Conservation (phyloP, 2,113 vertebrate genomes). For the Erythrolamprus reginae region DNA sequence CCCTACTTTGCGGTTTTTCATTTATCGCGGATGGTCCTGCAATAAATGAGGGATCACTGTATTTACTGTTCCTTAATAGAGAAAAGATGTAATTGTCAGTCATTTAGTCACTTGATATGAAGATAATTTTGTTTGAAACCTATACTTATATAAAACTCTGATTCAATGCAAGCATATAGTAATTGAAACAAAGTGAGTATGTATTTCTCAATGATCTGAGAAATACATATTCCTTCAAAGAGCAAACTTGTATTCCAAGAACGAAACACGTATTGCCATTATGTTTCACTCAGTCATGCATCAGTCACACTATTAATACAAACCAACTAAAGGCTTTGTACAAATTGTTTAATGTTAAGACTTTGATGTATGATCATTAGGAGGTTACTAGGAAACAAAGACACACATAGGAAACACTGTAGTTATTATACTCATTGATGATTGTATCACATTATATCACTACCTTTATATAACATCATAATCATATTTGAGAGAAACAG, state of each 20-base stretch:
- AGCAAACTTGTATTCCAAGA: neutral
- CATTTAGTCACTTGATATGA: neutral
- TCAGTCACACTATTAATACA: neutral
- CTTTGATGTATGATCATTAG: neutral
- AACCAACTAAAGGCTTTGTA: conserved; percentile 20
- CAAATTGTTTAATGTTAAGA: neutral
- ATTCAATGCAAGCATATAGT: conserved; percentile 10
- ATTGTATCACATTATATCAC: rapidly evolving
- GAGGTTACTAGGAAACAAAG: conserved; percentile 4
- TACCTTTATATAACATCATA: neutral
- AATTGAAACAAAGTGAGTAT: conserved; percentile 2
- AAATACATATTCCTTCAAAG: neutral
- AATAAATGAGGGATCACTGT: too few relatives aligned
- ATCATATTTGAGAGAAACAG: neutral
- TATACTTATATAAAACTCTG: neutral
- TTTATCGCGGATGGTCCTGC: too few relatives aligned
- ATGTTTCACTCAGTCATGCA: conserved; percentile 5
- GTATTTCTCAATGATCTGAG: neutral
- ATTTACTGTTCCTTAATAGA: neutral
- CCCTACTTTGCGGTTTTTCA: too few relatives aligned
- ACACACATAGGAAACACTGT: neutral
- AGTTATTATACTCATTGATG: neutral
- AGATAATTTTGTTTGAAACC: conserved; percentile 8
- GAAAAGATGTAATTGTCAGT: neutral
- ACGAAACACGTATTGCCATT: conserved; percentile 7